Conservation (phyloP, 1,140 invertebrate species). For the Atta texana region DNA sequence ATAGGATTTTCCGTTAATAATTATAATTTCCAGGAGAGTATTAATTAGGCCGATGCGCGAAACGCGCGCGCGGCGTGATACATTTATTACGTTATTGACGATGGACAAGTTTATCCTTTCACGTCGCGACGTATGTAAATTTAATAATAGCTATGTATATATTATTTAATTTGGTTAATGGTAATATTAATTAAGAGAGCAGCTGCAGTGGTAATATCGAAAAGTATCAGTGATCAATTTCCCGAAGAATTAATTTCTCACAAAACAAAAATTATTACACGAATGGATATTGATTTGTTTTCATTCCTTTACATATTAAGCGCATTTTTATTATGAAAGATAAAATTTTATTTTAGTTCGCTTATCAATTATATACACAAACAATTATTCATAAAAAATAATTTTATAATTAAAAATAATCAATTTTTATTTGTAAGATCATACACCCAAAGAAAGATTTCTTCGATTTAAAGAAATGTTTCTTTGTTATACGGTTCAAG, state of each 20-base stretch:
- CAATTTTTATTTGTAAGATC: neutral
- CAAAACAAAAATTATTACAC: conserved; percentile 37
- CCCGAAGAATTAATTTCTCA: conserved; percentile 26
- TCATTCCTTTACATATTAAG: neutral
- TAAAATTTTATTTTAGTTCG: neutral
- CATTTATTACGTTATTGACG: conserved; percentile 53
- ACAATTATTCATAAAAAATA: neutral
- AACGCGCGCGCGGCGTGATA: conserved; percentile 28
- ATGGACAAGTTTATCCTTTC: conserved; percentile 59
- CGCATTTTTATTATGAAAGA: neutral
- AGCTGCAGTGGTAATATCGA: conserved; percentile 7
- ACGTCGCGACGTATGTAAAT: conserved; percentile 57
- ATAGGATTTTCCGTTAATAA: conserved; percentile 50
- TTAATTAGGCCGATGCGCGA: conserved; percentile 55
- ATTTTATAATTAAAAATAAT: conserved; percentile 3
- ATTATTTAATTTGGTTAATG: conserved; percentile 62
- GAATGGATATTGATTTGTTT: neutral
- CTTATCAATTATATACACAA: neutral
- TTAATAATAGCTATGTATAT: conserved; percentile 47
- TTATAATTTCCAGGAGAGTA: conserved; percentile 54
- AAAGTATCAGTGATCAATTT: conserved; percentile 26
- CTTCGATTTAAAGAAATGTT: too few relatives aligned
- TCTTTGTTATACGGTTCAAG: too few relatives aligned
- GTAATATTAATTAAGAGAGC: conserved; percentile 52
- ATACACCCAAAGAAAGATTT: too few relatives aligned